Conservation (phyloP, 2,113 vertebrate species). For the Rhinichthys klamathensis region DNA sequence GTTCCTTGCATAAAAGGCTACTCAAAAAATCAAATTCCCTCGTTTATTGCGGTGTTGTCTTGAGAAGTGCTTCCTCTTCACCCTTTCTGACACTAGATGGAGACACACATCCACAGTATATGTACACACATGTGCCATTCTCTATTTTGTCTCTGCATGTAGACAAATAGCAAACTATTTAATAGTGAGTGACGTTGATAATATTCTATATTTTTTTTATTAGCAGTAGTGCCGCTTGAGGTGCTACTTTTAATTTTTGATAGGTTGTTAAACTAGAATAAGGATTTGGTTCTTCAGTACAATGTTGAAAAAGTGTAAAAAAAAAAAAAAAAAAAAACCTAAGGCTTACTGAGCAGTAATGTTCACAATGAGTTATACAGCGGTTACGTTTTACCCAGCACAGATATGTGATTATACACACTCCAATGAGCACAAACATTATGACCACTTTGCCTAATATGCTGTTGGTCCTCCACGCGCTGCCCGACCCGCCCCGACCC, state of each 20-base stretch:
- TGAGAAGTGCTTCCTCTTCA: not conserved
- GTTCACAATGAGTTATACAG: not conserved
- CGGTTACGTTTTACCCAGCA: not conserved
- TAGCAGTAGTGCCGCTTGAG: not conserved
- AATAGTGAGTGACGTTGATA: not conserved
- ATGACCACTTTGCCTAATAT: no score
- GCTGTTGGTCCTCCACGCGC: no score
- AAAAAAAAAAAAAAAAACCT: not conserved
- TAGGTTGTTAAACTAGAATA: not conserved
- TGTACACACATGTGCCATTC: not conserved
- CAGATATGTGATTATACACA: not conserved
- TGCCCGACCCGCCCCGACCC: no score
- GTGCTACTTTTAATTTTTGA: not conserved
- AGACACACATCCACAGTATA: conserved; percentile 10
- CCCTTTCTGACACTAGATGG: conserved; percentile 48
- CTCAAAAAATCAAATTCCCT: not conserved
- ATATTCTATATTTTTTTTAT: not conserved
- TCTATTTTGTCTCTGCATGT: not conserved
- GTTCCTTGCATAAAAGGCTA: not conserved
- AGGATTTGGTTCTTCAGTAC: not conserved
- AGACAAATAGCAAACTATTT: not conserved
- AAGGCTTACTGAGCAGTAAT: not conserved
- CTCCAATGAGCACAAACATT: no score
- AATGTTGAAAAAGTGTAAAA: not conserved
- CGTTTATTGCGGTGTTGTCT: not conserved